These are phyloP conservation scores for Cavia porcellus DNA, from an alignment of 2,113 vertebrate species.

Conservation along the genomic window DNA sequence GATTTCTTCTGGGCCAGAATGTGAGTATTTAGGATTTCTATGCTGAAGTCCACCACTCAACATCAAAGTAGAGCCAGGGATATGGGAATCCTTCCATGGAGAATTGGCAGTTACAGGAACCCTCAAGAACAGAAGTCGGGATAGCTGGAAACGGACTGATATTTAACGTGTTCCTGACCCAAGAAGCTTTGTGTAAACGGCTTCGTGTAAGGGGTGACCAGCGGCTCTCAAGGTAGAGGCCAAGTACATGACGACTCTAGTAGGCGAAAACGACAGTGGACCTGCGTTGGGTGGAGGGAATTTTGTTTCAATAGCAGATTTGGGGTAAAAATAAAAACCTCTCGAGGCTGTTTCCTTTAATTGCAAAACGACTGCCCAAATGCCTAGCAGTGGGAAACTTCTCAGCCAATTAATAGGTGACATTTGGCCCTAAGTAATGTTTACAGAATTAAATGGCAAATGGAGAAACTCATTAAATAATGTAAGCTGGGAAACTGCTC, in stretches of 20 bases:
- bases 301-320: not conserved
- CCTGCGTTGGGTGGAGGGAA: not conserved
- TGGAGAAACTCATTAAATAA: not conserved
- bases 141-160: not conserved
- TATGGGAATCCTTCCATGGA: not conserved
- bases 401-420: not conserved
- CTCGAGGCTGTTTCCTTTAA: not conserved
- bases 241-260: not conserved
- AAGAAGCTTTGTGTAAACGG: not conserved
- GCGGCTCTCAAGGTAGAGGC: not conserved
- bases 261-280: not conserved
- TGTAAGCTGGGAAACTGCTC: not conserved
- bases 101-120: not conserved
- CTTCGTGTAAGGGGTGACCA: not conserved
- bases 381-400: not conserved
- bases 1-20: not conserved
- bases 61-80: not conserved
- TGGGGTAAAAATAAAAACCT: not conserved
- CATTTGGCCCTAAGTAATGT: not conserved
- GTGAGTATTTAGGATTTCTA: not conserved
- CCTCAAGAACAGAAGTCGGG: not conserved
- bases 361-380: not conserved
- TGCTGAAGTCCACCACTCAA: not conserved
- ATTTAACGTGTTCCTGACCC: not conserved
- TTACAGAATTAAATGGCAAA: not conserved